phyloP scores from a whole-genome alignment of 2,113 vertebrate genomes.

The human (Homo sapiens) region GRCh38 chr16:58905501-58906000 shows the following conservation, averaged over 20 bases:
- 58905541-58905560: slow-evolving; percentile 29
- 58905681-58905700: neutral
- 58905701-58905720: neutral
- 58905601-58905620: slow-evolving; percentile 1
- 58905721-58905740: neutral
- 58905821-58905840: neutral
- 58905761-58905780: slow-evolving; percentile 8
- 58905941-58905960: neutral
- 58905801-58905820: neutral
- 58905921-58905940: neutral
- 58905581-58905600: slow-evolving; percentile 32
- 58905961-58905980: slow-evolving; percentile 39
- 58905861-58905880: slow-evolving; percentile 9
- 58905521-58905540: slow-evolving; percentile 69
- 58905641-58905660: neutral
- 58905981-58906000: slow-evolving; percentile 33
- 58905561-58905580: slow-evolving; percentile 32
- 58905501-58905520: neutral
- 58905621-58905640: slow-evolving; percentile 31
- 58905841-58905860: slow-evolving; percentile 13
- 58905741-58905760: neutral
- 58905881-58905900: slow-evolving; percentile 46
- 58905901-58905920: neutral
- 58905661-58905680: slow-evolving; percentile 16
- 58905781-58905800: neutral